Base-by-base conservation (phyloP, 2,113 vertebrate genomes). In the Pelvicachromis taeniatus region DNA sequence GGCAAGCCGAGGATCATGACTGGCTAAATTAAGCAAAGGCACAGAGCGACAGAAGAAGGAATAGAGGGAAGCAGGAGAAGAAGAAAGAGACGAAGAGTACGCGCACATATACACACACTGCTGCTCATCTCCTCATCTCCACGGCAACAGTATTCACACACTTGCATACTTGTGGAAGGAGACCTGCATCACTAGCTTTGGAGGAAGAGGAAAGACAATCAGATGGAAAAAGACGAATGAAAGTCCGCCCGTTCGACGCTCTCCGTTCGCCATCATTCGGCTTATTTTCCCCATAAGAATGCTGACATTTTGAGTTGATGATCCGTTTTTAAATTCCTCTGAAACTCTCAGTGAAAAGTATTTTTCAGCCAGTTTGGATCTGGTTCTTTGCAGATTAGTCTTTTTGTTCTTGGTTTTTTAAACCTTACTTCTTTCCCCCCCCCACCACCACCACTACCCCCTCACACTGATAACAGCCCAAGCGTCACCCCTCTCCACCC, bases 91-190 rank as follows among this genome's bases (percentile, higher is more conserved):
- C 33, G 92, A 89, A 65, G 89, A 87, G 80, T 87, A 87, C 85
- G 65, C 55, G 50, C 78, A 59, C 33, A 65, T 65, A 65, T 65
- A 65, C 52, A 53, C 83, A 58, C 52, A n/a, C 84, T 81, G 83
- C 88, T 84, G 82, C 89, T 91, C 92, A 84, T 89, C 86, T 82
- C 65, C 87, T 87, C 87, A 92, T 94, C 93, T 93, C 94, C 91
- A 95, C 70, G 92, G 92, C 94, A 94, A 94, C 94, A 81, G 93
- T 73, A 82, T 93, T 94, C 89, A 81, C 94, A 89, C 89, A 59
- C 88, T 89, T 12, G 40, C 81, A 92, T 88, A 87, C 88, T 92
- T 88, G 84, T 91, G 87, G 84, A 88, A 87, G 91, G 89, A 90
- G 88, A 88, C 91, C 87, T 91, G 45, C 38, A 77, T 84, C 87